Base-by-base conservation (phyloP, 2,797 vertebrate genomes). In the Enteromius unitaeniatus region DNA sequence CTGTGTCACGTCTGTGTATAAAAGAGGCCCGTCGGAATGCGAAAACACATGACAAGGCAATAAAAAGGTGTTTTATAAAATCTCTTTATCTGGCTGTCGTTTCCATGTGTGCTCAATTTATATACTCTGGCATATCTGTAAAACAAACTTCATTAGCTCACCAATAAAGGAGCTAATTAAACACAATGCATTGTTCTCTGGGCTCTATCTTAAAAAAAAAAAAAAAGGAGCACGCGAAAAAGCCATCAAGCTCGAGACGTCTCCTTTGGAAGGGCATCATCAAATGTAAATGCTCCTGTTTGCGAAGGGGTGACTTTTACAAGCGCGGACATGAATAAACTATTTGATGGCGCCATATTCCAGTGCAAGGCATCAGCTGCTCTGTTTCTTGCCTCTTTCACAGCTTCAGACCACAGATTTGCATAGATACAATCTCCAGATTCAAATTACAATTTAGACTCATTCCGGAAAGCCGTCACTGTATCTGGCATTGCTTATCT, bases 81-180 rank as follows among this genome's bases (percentile, higher is more conserved):
- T 77, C 73, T 65, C 84, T 86, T 86, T 58, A 82, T 88, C 88
- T 74, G 90, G 84, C 85, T 79, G 19, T 69, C 74, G 86, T 87
- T 82, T 86, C 67, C 82, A 84, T 75, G 81, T 75, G 81, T 65
- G 64, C 85, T 81, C 89, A 85, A 91, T 92, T 89, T 84, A 89
- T 88, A 87, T 86, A 89, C 87, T 78, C 80, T 69, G 85, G 84
- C 85, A 78, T 89, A 28, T 73, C 53, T 84, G 84, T 87, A 90
- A 93, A 93, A 91, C 91, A 91, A 91, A 92, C 89, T 80, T 89
- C 83, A 91, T 91, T 89, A 92, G 88, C 87, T 84, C 76, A 78
- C 81, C 84, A 88, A 87, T 90, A 90, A 89, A 84, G 84, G 85
- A 83, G 88, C 80, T 78, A 86, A 87, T 92, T 88, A 88, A 93